Base-by-base conservation (phyloP, 2,797 vertebrate species). In the Scolopax rusticola region DNA sequence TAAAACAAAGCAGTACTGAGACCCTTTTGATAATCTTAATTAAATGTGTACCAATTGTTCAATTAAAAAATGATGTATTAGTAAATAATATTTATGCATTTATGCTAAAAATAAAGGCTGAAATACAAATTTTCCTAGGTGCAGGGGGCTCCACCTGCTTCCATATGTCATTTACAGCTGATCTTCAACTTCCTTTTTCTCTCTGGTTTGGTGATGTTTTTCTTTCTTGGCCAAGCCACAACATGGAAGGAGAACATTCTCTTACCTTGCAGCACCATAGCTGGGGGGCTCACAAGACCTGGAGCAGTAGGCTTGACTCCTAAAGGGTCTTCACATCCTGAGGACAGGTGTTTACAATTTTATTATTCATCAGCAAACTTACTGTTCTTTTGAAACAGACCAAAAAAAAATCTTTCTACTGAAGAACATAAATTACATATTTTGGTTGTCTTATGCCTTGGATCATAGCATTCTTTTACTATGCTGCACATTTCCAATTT, bases 201-300 rank as follows among this genome's bases (percentile, higher is more conserved):
- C 30, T 8, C 3, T 3, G 8, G 12, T 73, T 63, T 24, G 13
- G 20, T 38, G 10, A 50, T 43, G 9, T 40, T 89, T 65, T 11
- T 47, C 2, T 32, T 65, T 83, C 54, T 67, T 71, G 12, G 10
- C 9, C 19, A 5, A 4, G 2, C 23, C 17, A 60, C 27, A 86
- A 12, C 1, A 30, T 4, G 24, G 23, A 76, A 73, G 11, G 36
- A 78, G 4, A 41, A 2, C 0, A 0, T 47, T 75, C 15, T 23
- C 4, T 11, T 30, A 47, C 25, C 30, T 47, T 27, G 11, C 43
- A 63, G 6, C 30, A 24, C 3, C 4, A 0, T 38, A 76, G 6
- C 7, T 78, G 27, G 2, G 14, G 16, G 9, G 3, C 21, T 57
- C 33, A 57, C 67, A 41, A 75, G 11, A 65, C 11, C 8, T 91